Evolutionary conservation across 2,888 invertebrate genomes (phyloP), one percentile per base, ranked within the genome.

Genomic region (Lypha dubia): DNA sequence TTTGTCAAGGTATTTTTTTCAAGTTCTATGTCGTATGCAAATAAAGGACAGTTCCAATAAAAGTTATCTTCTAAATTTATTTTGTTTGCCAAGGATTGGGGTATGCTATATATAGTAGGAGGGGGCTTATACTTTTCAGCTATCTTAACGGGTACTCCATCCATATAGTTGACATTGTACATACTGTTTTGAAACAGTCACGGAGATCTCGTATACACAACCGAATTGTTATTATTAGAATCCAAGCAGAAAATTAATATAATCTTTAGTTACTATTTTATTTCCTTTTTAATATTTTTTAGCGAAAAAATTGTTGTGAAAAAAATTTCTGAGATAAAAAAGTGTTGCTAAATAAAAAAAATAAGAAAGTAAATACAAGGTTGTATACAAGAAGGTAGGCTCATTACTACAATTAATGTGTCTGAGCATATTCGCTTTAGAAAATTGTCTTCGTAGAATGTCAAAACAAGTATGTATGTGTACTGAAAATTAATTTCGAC

Each of bases 131-230:
- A 97, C 89, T 95, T 95, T 92, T 97, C 97, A 63, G 96, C 95
- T 92, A 97, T 97, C 93, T 97, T 97, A 83, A 97, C 97, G 89
- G 96, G 95, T 88, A 97, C 95, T 87, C 95, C 96, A 92, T 97
- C 97, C 95, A 96, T 95, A 56, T 88, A 88, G 65, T 88, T 88
- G 70, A 83, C 86, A 86, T 86, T 86, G 83, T 86, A 84, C 87
- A 88, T 87, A 77, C 62, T 84, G 80, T 81, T 75, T 15, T 62
- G 3, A 3, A 49, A 53, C 46, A 24, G 32, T 24, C 3, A 49
- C 32, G 13, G 8, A 20, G 24, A 22, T 63, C 13, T 9, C 32
- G 35, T 5, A 28, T 58, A 60, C 9, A 41, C 7, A 51, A 51
- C 11, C 3, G 38, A 49, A n/a, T 46, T 63, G 15, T 65, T 15